Evolutionary conservation across 2,113 vertebrate species (phyloP).

Genomic region (Nestor notabilis): DNA sequence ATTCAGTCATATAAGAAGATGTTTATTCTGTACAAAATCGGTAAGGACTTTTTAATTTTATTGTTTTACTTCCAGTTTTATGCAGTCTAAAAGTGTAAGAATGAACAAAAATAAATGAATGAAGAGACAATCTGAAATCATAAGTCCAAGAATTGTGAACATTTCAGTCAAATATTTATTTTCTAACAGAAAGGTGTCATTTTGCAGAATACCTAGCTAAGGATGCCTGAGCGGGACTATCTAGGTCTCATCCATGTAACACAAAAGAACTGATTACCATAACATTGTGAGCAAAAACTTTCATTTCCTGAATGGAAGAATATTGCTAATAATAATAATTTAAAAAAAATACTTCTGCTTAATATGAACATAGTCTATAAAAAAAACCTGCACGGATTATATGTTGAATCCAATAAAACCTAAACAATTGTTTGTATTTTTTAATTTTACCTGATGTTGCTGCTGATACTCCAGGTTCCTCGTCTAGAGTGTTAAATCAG

Average conservation of each 20-base stretch:
- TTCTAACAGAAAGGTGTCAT: not conserved
- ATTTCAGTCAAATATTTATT: not conserved
- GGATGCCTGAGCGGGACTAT: not conserved
- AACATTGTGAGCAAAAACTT: not conserved
- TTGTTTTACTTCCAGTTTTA: not conserved
- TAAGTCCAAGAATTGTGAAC: not conserved
- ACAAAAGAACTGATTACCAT: not conserved
- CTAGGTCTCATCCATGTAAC: not conserved
- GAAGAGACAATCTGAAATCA: not conserved
- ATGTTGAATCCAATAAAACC: not conserved
- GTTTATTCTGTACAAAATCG: fast-evolving
- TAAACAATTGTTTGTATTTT: not conserved
- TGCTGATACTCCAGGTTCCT: not conserved
- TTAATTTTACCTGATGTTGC: not conserved
- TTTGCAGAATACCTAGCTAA: not conserved
- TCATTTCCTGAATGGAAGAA: not conserved
- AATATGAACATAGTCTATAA: not conserved
- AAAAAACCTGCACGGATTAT: not conserved
- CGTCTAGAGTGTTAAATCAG: not conserved
- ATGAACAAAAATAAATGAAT: not conserved
- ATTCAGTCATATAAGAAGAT: not conserved
- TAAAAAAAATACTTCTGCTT: not conserved
- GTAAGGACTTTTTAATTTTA: conserved; percentile 19
- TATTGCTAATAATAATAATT: not conserved
- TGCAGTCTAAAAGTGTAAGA: not conserved